phyloP scores from a whole-genome alignment of 2,113 vertebrate genomes.

The Cyprinodon brontotheroides region DNA sequence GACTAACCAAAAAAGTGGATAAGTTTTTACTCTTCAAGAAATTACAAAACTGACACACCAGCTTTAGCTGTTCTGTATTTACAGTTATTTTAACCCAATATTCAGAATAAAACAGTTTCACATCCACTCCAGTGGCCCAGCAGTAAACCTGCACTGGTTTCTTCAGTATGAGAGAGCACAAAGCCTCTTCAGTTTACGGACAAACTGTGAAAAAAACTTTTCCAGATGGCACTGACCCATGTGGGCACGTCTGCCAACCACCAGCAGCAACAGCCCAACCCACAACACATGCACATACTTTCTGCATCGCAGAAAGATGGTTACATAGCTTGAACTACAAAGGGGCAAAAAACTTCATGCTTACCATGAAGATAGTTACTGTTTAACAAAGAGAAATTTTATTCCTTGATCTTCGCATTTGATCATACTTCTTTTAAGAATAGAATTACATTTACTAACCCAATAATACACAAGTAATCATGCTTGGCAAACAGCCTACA shows the following conservation, averaged over 20 bases:
- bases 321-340: background rate
- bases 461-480: conserved; percentile 30
- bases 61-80: background rate
- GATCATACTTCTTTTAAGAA: conserved; percentile 5
- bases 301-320: conserved; percentile 14
- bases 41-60: background rate
- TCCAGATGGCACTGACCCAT: conserved; percentile 63
- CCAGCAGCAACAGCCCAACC: conserved; percentile 1
- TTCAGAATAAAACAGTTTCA: background rate
- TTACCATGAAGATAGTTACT: conserved; percentile 14
- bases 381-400: conserved; percentile 35
- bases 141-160: background rate
- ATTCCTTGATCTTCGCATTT: conserved; percentile 14
- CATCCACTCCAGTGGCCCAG: background rate
- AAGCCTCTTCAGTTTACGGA: conserved; percentile 38
- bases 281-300: conserved; percentile 20
- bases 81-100: background rate
- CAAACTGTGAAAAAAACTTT: conserved; percentile 36
- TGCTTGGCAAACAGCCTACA: conserved; percentile 36
- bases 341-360: conserved; percentile 20
- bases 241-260: conserved; percentile 51
- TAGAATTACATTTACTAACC: conserved; percentile 23
- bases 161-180: background rate
- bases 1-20: background rate
- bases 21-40: background rate